Evolutionary conservation across 2,113 vertebrate species (phyloP).

Genomic region (Sceloporus tristichus): DNA sequence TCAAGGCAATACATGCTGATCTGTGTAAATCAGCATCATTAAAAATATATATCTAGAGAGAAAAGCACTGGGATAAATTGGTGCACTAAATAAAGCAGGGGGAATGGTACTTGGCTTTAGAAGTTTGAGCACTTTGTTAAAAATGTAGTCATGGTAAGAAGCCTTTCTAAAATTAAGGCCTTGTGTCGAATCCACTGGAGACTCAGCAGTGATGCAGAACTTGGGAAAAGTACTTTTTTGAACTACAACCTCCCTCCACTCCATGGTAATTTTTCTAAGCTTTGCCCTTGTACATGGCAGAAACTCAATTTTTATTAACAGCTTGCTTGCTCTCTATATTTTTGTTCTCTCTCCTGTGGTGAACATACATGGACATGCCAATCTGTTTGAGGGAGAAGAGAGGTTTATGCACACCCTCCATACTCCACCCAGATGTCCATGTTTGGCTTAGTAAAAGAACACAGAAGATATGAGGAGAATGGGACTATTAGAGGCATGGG

Average conservation of each 20-base stretch:
- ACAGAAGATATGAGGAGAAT: background rate
- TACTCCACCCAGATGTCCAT: background rate
- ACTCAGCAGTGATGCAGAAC: too few species aligned
- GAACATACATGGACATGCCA: too few species aligned
- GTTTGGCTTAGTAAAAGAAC: background rate
- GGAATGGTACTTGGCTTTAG: background rate
- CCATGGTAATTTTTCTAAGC: too few species aligned
- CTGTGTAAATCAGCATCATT: background rate
- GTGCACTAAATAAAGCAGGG: too few species aligned
- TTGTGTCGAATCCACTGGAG: background rate
- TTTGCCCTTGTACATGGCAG: too few species aligned
- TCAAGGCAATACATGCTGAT: background rate
- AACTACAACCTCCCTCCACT: too few species aligned
- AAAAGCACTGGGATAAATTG: background rate
- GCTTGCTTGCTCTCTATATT: too few species aligned
- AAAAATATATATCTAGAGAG: conserved; percentile 2
- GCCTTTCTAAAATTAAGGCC: background rate
- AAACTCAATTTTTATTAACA: too few species aligned
- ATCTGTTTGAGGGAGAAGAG: too few species aligned
- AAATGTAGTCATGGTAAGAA: background rate
- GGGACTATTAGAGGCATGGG: background rate
- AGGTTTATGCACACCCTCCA: too few species aligned
- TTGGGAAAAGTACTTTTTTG: too few species aligned
- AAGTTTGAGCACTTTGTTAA: background rate
- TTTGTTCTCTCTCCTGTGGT: too few species aligned